Base-by-base conservation (phyloP, 2,888 invertebrate genomes). In the Subacronicta megacephala region DNA sequence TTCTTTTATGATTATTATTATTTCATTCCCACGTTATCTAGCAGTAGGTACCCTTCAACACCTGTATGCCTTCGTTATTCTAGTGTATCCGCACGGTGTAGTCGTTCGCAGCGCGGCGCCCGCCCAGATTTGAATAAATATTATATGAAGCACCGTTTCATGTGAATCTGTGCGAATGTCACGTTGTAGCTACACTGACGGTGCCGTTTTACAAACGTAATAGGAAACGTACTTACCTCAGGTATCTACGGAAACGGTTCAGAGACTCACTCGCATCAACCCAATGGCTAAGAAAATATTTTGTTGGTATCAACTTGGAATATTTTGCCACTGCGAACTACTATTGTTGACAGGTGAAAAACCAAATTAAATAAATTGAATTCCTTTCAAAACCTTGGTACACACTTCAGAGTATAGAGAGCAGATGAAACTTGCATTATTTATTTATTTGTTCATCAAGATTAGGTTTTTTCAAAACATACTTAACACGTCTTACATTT, bases 71-170 rank as follows among this genome's bases (percentile, higher is more conserved):
- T 20, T 53, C 44, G 67, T 51, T 47, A 63, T 29, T 36, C 44
- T 36, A 13, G 20, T 43, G 35, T 16, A 44, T 4, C 44, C 17
- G 36, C 20, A 7, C 23, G 50, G 57, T 54, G 26, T 10, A 55
- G 55, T 43, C 44, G 47, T 15, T 35, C 29, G 54, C 44, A 49
- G 49, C 46, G 43, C 44, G 57, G 29, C 10, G 42, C 41, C 45
- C 47, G 49, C 55, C 50, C 68, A 65, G 69, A 72, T 81, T 77
- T 75, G 66, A 77, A 81, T 84, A 78, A 79, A 84, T 84, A 82
- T 81, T 80, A 74, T 65, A 84, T 80, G 77, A 75, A 78, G 68
- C 63, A 58, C 45, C 57, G 58, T 59, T 49, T 49, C 37, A 46
- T 46, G 33, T 29, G 40, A 68, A 70, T 70, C 72, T 64, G 53